Conservation (phyloP, 2,113 vertebrate species). For the Bostrychus sinensis region DNA sequence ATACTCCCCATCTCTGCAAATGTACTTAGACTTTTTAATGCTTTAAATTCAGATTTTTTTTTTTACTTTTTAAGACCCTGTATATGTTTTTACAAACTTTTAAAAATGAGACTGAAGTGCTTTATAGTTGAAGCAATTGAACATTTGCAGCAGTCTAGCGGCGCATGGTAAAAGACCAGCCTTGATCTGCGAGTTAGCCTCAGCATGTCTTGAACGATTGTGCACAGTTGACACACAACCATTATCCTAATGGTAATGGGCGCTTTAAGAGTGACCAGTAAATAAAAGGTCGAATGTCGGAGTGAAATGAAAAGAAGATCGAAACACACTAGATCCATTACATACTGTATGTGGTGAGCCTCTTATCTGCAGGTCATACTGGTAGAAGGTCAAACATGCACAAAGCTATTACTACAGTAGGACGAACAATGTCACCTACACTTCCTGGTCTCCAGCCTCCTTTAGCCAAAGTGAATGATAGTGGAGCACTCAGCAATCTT, state of each 20-base stretch:
- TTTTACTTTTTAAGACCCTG: too few relatives aligned
- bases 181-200: too few relatives aligned
- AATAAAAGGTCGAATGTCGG: conserved; percentile 32
- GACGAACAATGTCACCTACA: conserved; percentile 65
- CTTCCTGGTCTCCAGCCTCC: conserved; percentile 38
- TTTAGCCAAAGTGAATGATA: conserved; percentile 47
- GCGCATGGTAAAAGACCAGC: too few relatives aligned
- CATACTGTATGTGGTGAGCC: conserved; percentile 26
- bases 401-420: conserved; percentile 39
- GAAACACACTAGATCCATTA: conserved; percentile 32
- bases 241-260: background rate
- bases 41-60: too few relatives aligned
- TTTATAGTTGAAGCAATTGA: too few relatives aligned
- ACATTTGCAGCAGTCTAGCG: too few relatives aligned
- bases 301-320: conserved; percentile 18
- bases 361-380: conserved; percentile 22
- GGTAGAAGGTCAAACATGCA: conserved; percentile 40
- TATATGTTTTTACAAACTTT: too few relatives aligned
- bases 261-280: conserved; percentile 1
- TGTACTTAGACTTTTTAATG: too few relatives aligned
- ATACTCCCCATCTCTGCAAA: too few relatives aligned
- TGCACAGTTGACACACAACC: background rate
- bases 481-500: conserved; percentile 50
- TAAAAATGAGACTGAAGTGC: background rate
- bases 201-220: too few relatives aligned